Conservation (phyloP, 2,888 invertebrate genomes). For the Iphiclides podalirius region DNA sequence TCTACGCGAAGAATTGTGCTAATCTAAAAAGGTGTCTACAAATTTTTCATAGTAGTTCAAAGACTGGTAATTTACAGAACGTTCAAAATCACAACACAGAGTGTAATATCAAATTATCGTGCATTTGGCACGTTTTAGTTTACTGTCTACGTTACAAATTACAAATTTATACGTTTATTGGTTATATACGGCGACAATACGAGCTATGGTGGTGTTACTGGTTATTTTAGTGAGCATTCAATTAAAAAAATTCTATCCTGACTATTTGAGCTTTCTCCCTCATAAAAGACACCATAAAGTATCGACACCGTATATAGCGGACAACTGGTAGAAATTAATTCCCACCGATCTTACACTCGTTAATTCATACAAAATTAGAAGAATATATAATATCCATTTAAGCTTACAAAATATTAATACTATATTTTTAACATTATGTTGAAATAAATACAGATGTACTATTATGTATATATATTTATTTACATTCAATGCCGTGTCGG, state of each 20-base stretch:
- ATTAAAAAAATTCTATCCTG: no score
- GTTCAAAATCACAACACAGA: conserved; percentile 81
- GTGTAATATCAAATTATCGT: conserved; percentile 79
- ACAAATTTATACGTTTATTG: conserved; percentile 60
- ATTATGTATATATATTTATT: conserved; percentile 35
- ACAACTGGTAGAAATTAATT: conserved; percentile 29
- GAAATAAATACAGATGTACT: conserved; percentile 66
- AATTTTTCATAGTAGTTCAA: conserved; percentile 64
- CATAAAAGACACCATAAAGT: background rate
- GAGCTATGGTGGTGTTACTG: no score
- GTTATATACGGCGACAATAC: conserved; percentile 30
- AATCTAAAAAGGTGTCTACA: conserved; percentile 77
- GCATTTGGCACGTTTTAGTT: conserved; percentile 62
- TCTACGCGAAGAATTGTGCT: conserved; percentile 80
- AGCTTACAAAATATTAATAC: conserved; percentile 73
- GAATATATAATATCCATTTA: conserved; percentile 79
- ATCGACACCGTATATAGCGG: conserved; percentile 28
- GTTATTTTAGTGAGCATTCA: no score
- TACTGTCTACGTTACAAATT: conserved; percentile 56
- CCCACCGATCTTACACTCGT: conserved; percentile 45
- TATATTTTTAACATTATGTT: conserved; percentile 56
- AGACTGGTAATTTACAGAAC: conserved; percentile 77
- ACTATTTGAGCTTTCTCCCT: background rate
- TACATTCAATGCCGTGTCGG: conserved; percentile 53
- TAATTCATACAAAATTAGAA: conserved; percentile 77